These are phyloP conservation scores for Psettodes erumei DNA, from an alignment of 2,113 vertebrate genomes.

Conservation along the genomic window DNA sequence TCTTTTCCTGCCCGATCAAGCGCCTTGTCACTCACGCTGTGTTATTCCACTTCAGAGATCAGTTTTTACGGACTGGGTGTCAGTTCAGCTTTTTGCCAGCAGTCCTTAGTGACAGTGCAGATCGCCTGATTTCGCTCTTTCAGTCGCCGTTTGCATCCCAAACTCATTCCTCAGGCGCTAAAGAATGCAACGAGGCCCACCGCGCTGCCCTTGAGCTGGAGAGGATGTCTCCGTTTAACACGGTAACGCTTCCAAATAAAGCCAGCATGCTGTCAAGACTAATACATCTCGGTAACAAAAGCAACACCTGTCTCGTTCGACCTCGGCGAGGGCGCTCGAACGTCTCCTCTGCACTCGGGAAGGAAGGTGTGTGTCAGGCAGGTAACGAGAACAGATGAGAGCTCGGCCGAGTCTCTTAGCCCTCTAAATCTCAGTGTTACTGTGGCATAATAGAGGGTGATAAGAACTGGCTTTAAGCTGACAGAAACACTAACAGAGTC, in stretches of 20 bases:
- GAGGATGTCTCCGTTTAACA: background rate
- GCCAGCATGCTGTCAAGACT: constrained; percentile 50
- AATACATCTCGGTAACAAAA: constrained; percentile 51
- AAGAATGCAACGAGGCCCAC: background rate
- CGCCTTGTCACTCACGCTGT: constrained; percentile 48
- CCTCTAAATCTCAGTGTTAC: constrained; percentile 39
- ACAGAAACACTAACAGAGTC: constrained; percentile 7
- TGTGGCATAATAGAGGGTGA: constrained; percentile 24
- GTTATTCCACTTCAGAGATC: constrained; percentile 43
- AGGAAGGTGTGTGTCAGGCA: constrained; percentile 42
- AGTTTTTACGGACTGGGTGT: constrained; percentile 10
- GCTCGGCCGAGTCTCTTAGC: constrained; percentile 7
- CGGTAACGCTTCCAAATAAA: constrained; percentile 42
- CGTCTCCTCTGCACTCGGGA: constrained; percentile 30
- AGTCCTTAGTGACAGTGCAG: background rate
- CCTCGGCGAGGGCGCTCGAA: constrained; percentile 30
- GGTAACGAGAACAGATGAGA: constrained; percentile 58
- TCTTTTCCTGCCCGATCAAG: constrained; percentile 68
- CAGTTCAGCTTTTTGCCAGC: constrained; percentile 9
- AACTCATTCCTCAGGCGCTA: background rate
- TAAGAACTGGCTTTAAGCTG: constrained; percentile 4
- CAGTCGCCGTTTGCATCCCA: background rate
- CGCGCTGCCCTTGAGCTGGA: constrained; percentile 44
- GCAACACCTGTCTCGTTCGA: constrained; percentile 64
- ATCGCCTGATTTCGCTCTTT: background rate